phyloP scores from a whole-genome alignment of 2,113 vertebrate species.

The Pampusana beccarii region DNA sequence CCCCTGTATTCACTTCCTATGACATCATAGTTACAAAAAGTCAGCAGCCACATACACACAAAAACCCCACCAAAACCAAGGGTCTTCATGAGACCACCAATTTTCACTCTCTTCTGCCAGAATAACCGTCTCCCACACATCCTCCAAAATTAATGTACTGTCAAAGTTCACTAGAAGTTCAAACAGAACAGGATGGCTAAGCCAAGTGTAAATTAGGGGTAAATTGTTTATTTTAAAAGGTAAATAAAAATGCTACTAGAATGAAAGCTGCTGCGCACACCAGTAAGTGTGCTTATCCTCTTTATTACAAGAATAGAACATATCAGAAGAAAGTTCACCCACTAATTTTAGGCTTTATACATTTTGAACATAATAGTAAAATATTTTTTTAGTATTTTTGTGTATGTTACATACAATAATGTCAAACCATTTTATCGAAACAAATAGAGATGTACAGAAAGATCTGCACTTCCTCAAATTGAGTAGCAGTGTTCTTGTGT shows the following conservation, averaged over 20 bases:
- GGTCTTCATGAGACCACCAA: not conserved
- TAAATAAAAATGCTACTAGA: not conserved
- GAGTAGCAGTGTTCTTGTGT: not conserved
- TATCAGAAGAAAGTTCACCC: not conserved
- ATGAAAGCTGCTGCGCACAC: not conserved
- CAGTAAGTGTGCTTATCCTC: not conserved
- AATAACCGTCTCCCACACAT: not conserved
- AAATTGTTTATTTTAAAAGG: not conserved
- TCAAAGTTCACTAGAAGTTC: not conserved
- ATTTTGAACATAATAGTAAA: accelerated
- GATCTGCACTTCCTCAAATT: not conserved
- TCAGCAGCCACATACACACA: not conserved
- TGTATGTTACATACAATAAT: not conserved
- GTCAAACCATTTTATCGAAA: not conserved
- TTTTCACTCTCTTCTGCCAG: not conserved
- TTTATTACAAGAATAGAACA: not conserved
- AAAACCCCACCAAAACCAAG: not conserved
- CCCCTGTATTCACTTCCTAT: not conserved
- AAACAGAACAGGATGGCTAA: not conserved
- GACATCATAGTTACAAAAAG: not conserved
- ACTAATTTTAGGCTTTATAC: not conserved
- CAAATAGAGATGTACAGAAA: accelerated
- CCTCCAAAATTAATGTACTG: not conserved
- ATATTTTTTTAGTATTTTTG: not conserved
- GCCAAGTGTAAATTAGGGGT: not conserved